These are phyloP conservation scores for Labeo catla DNA, from an alignment of 2,113 vertebrate genomes.

Conservation along the genomic window DNA sequence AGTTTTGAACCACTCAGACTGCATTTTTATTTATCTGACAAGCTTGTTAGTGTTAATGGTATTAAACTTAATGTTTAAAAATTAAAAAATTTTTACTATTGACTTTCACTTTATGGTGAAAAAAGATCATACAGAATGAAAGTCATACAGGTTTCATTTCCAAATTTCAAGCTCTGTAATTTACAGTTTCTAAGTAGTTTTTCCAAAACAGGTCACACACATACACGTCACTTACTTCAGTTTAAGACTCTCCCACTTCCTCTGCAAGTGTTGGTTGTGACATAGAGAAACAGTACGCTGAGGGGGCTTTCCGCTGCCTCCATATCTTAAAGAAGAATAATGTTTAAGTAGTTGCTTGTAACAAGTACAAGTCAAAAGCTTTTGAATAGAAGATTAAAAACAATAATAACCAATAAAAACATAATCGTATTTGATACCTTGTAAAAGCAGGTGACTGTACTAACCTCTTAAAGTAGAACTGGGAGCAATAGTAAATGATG, in stretches of 20 bases:
- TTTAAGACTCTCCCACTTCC: slow-evolving; percentile 75
- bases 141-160: neutral
- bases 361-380: neutral
- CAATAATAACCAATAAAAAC: neutral
- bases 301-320: slow-evolving; percentile 60
- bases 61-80: neutral
- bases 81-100: neutral
- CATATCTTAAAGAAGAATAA: slow-evolving; percentile 65
- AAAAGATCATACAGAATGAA: neutral
- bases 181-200: neutral
- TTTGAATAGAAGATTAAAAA: neutral
- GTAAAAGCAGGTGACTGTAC: neutral
- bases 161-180: neutral
- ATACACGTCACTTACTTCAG: slow-evolving; percentile 72
- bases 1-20: neutral
- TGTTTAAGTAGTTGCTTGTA: too few relatives aligned
- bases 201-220: neutral
- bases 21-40: too few relatives aligned
- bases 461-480: slow-evolving; percentile 72
- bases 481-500: slow-evolving; percentile 71
- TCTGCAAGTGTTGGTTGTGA: slow-evolving; percentile 62
- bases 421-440: neutral
- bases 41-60: too few relatives aligned
- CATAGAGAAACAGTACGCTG: slow-evolving; percentile 66
- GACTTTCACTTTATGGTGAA: neutral